Evolutionary conservation across 2,113 vertebrate genomes (phyloP).

Genomic region (Pollimyrus isidori): DNA sequence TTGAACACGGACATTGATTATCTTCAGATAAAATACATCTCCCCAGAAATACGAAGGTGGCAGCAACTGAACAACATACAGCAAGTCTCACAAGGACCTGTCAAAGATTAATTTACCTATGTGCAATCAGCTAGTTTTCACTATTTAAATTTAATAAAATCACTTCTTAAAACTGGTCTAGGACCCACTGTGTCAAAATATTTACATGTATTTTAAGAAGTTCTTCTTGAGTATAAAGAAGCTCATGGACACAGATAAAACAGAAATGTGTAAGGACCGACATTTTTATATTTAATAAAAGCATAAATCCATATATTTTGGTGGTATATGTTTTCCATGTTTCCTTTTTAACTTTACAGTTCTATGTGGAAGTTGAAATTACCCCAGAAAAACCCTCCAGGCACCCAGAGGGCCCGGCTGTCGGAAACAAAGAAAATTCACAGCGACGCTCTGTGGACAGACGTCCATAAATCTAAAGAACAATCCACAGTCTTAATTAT

Average conservation of each 20-base stretch:
- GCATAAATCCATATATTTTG: background rate
- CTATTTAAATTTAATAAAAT: background rate
- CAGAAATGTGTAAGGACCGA: background rate
- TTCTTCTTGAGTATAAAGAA: background rate
- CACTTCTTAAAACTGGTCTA: background rate
- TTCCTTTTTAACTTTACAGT: background rate
- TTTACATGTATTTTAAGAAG: background rate
- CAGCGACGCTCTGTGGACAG: background rate
- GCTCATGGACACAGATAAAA: background rate
- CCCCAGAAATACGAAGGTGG: background rate
- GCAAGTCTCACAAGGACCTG: background rate
- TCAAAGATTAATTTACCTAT: background rate
- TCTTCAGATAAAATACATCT: background rate
- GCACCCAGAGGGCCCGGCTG: background rate
- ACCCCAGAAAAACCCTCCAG: background rate
- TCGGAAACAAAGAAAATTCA: background rate
- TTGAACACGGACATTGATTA: background rate
- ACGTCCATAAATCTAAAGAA: background rate
- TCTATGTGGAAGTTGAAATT: background rate
- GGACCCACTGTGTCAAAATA: background rate
- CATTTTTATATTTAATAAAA: background rate
- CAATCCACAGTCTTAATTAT: conserved; percentile 5
- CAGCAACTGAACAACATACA: background rate
- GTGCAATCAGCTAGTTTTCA: background rate
- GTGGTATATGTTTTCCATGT: background rate